phyloP scores from a whole-genome alignment of 2,113 vertebrate genomes.

The Hippocampus zosterae region DNA sequence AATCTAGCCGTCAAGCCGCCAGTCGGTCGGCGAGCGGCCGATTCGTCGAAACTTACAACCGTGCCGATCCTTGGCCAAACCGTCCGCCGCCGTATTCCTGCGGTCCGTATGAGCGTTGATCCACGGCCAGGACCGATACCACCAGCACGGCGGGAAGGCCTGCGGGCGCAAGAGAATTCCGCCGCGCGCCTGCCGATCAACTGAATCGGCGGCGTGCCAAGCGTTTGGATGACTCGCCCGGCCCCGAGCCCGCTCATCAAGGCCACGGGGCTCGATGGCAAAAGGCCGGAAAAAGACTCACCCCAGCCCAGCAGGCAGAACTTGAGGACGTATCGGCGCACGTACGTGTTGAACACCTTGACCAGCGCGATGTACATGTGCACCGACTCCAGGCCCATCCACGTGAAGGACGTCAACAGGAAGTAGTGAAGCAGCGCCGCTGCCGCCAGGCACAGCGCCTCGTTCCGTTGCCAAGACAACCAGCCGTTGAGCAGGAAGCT shows the following conservation, averaged over 20 bases:
- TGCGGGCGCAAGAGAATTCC: conserved; percentile 37
- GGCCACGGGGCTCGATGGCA: neutral
- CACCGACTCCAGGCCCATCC: conserved; percentile 96
- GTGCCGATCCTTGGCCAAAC: conserved; percentile 68
- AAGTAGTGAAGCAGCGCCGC: conserved; percentile 90
- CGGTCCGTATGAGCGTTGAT: conserved; percentile 78
- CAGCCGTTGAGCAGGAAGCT: conserved; percentile 89
- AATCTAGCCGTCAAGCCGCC: neutral
- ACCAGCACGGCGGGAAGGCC: conserved; percentile 86
- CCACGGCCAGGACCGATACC: conserved; percentile 74
- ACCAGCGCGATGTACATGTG: conserved; percentile 99
- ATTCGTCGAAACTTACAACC: conserved; percentile 81
- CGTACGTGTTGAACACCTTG: conserved; percentile 98
- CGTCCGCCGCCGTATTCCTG: conserved; percentile 65
- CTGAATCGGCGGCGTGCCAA: too few relatives aligned
- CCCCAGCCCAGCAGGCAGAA: conserved; percentile 97
- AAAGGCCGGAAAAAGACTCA: conserved; percentile 36
- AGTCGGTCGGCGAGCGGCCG: too few relatives aligned
- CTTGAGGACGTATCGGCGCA: conserved; percentile 92
- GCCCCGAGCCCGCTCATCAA: neutral
- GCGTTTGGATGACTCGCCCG: too few relatives aligned
- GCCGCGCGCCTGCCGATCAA: too few relatives aligned
- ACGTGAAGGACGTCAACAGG: conserved; percentile 91
- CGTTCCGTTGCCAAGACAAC: conserved; percentile 78
- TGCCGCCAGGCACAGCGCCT: conserved; percentile 78